A percentile compares a stretch with the other conserved stretches of the same genome.
These are phyloP conservation scores for Acanthosepion esculentum DNA, from an alignment of 2,888 invertebrate genomes.

Conservation along the genomic window DNA sequence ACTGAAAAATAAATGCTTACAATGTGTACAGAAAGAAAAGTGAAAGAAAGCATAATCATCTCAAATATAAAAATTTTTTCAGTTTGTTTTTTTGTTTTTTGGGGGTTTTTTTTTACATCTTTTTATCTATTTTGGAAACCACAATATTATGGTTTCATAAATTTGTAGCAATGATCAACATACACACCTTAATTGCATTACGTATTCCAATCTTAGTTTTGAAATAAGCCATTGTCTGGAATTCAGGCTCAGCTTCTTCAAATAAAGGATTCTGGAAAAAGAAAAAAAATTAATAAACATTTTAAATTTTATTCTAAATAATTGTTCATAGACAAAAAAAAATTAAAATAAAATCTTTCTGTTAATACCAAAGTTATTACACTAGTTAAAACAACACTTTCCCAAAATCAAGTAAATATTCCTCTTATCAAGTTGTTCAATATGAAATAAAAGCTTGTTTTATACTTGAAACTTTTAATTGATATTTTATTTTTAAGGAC, in stretches of 20 bases:
- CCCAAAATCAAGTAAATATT: too few relatives aligned
- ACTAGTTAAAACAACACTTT: neutral
- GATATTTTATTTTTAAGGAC: too few relatives aligned
- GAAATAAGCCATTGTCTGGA: slow-evolving; percentile 98
- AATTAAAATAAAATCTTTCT: neutral
- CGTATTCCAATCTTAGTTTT: slow-evolving; percentile 89
- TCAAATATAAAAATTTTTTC: too few relatives aligned
- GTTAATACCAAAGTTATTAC: neutral
- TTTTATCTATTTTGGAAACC: too few relatives aligned
- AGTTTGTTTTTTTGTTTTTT: too few relatives aligned
- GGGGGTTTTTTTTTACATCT: too few relatives aligned
- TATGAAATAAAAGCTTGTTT: too few relatives aligned
- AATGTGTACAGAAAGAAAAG: too few relatives aligned
- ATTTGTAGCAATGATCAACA: neutral
- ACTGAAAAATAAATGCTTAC: too few relatives aligned
- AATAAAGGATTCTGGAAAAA: slow-evolving; percentile 89
- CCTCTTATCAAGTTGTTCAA: too few relatives aligned
- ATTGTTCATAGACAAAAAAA: neutral
- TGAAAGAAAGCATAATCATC: too few relatives aligned
- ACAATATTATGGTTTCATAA: neutral
- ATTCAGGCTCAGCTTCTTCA: slow-evolving; percentile 97
- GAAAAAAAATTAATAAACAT: neutral
- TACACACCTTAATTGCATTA: slow-evolving; percentile 74
- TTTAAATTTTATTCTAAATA: neutral
- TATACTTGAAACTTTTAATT: too few relatives aligned